These are phyloP conservation scores for Crepidodera aurea DNA, from an alignment of 2,888 invertebrate genomes.

Conservation along the genomic window DNA sequence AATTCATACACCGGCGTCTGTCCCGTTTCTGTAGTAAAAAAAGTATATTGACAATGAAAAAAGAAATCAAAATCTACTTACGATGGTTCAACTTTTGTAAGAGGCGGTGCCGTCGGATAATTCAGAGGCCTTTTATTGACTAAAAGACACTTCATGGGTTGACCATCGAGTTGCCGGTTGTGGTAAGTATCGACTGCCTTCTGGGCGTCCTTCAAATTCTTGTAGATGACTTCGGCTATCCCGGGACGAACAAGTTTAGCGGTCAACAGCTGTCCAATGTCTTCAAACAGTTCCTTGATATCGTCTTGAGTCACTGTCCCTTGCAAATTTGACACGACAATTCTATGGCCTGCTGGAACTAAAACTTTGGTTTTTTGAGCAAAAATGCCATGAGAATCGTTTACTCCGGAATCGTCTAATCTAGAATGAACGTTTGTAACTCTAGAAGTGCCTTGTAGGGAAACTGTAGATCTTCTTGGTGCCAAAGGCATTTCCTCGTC, in stretches of 20 bases:
- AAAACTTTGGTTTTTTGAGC: slow-evolving; percentile 60
- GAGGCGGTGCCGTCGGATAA: slow-evolving; percentile 65
- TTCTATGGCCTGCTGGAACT: slow-evolving; percentile 75
- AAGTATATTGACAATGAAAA: too few species aligned
- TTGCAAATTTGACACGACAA: slow-evolving; percentile 91
- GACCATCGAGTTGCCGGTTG: slow-evolving; percentile 91
- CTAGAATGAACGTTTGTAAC: slow-evolving; percentile 60
- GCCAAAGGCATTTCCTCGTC: slow-evolving; percentile 55
- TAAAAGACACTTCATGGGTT: slow-evolving; percentile 90
- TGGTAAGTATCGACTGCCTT: slow-evolving; percentile 93
- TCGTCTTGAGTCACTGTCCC: slow-evolving; percentile 88
- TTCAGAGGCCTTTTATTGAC: slow-evolving; percentile 78
- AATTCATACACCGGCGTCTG: too few species aligned
- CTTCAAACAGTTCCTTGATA: slow-evolving; percentile 94
- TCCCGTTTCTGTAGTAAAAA: too few species aligned
- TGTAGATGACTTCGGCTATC: slow-evolving; percentile 91
- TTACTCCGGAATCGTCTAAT: slow-evolving; percentile 59
- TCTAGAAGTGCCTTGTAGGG: slow-evolving; percentile 51
- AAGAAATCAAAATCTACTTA: neutral
- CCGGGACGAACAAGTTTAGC: slow-evolving; percentile 87
- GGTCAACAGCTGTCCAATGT: slow-evolving; percentile 85
- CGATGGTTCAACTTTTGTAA: slow-evolving; percentile 51
- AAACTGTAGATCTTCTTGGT: slow-evolving; percentile 42
- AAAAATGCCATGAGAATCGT: slow-evolving; percentile 56
- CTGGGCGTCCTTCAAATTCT: slow-evolving; percentile 84